Evolutionary conservation across 35 echinoderm and acorn worm genomes (phyloP).

Genomic region (Patiria miniata): DNA sequence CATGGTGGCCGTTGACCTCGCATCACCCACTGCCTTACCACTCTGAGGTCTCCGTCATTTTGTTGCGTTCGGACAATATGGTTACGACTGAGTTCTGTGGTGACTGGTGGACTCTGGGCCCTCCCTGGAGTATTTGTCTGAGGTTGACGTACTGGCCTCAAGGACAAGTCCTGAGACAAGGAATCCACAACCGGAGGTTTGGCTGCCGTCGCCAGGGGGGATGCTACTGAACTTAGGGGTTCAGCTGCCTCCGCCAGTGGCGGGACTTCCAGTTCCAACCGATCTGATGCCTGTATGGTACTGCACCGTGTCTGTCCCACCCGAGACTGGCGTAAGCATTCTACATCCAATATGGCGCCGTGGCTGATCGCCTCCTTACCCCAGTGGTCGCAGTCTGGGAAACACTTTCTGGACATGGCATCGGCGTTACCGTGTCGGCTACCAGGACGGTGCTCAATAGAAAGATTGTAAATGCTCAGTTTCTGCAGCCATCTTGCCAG

Average conservation of each 20-base stretch:
- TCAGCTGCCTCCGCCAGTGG: too few relatives aligned
- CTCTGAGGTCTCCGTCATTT: neutral
- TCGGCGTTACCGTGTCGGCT: constrained; percentile 58
- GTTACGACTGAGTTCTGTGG: neutral
- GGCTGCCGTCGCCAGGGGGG: too few relatives aligned
- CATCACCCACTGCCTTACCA: neutral
- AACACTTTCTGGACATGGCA: constrained; percentile 56
- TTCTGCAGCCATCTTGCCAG: too few relatives aligned
- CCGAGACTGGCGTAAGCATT: neutral
- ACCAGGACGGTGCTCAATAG: constrained; percentile 45
- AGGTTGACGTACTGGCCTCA: neutral
- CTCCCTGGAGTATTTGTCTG: neutral
- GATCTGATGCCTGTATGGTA: neutral
- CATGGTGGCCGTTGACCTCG: neutral
- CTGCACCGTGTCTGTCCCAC: neutral
- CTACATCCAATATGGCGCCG: neutral
- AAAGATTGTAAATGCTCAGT: constrained; percentile 42
- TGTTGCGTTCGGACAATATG: neutral
- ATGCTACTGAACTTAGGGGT: too few relatives aligned
- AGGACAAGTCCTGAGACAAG: neutral
- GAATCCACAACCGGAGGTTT: too few relatives aligned
- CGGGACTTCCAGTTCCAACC: neutral
- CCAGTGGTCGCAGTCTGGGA: neutral
- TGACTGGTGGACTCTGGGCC: neutral
- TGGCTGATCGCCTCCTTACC: neutral